Evolutionary conservation across 2,797 vertebrate genomes (phyloP).

Genomic region (Onychomys arenicola): DNA sequence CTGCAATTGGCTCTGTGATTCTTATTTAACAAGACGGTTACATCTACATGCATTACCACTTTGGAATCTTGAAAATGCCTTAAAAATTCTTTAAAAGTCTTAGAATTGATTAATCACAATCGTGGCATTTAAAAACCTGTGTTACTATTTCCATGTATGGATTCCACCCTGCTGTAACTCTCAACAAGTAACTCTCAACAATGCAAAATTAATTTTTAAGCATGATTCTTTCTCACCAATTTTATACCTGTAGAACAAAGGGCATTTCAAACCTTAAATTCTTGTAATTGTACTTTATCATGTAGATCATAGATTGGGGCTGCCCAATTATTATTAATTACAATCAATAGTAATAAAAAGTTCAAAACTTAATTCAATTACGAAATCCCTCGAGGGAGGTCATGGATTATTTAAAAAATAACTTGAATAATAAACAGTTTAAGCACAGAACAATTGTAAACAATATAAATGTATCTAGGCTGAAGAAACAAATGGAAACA

Average conservation of each 20-base stretch:
- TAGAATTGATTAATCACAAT: background rate
- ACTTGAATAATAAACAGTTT: slow-evolving; percentile 72
- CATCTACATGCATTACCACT: no score
- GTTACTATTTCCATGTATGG: background rate
- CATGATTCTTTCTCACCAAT: background rate
- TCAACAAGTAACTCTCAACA: background rate
- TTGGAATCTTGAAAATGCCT: slow-evolving; percentile 7
- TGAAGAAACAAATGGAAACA: slow-evolving; percentile 73
- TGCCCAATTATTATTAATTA: slow-evolving; percentile 28
- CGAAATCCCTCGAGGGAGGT: slow-evolving; percentile 60
- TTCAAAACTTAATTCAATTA: slow-evolving; percentile 54
- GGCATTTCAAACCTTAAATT: background rate
- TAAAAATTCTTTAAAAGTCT: background rate
- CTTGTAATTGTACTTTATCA: slow-evolving; percentile 31
- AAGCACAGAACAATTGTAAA: slow-evolving; percentile 62
- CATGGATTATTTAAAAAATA: slow-evolving; percentile 71
- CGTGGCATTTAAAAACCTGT: background rate
- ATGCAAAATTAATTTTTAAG: slow-evolving; percentile 17
- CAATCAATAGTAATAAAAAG: slow-evolving; percentile 21
- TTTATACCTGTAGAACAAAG: background rate
- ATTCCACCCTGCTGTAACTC: background rate
- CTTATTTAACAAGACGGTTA: no score
- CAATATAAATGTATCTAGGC: slow-evolving; percentile 64
- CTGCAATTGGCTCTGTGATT: no score
- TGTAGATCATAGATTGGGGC: background rate